A percentile compares a stretch with the other conserved stretches of the same genome.
Conservation (phyloP, 2,888 invertebrate genomes). For the Dynastes grantii region DNA sequence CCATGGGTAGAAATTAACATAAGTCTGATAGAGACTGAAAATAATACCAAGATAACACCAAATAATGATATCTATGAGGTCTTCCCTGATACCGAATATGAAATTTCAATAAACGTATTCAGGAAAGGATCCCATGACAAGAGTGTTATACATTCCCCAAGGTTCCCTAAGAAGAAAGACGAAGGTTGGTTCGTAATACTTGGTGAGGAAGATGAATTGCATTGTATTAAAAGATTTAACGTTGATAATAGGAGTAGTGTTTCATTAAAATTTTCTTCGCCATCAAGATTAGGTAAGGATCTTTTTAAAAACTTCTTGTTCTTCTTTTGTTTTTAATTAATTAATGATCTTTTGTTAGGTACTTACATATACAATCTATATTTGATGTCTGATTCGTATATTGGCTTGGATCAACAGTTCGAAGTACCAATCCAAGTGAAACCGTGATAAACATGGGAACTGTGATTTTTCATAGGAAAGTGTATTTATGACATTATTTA, state of each 20-base stretch:
- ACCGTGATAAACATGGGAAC: constrained; percentile 25
- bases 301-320: constrained; percentile 52
- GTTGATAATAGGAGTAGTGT: constrained; percentile 71
- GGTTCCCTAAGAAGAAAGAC: constrained; percentile 93
- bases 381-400: constrained; percentile 92
- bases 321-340: constrained; percentile 1
- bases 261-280: constrained; percentile 77
- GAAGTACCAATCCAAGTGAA: constrained; percentile 58
- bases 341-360: constrained; percentile 72
- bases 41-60: constrained; percentile 50
- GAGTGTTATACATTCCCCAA: constrained; percentile 83
- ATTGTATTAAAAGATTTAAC: constrained; percentile 85
- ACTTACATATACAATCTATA: constrained; percentile 86
- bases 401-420: constrained; percentile 94
- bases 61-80: constrained; percentile 61
- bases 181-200: constrained; percentile 96
- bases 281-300: constrained; percentile 71
- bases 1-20: constrained; percentile 64
- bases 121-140: constrained; percentile 64
- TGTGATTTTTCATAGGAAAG: constrained; percentile 31
- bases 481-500: constrained; percentile 43
- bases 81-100: constrained; percentile 69
- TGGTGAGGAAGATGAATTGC: constrained; percentile 83
- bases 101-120: constrained; percentile 63
- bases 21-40: constrained; percentile 51